Evolutionary conservation across 1,140 invertebrate genomes (phyloP), one percentile per base, ranked within the genome.

Genomic region (Ooceraea biroi): DNA sequence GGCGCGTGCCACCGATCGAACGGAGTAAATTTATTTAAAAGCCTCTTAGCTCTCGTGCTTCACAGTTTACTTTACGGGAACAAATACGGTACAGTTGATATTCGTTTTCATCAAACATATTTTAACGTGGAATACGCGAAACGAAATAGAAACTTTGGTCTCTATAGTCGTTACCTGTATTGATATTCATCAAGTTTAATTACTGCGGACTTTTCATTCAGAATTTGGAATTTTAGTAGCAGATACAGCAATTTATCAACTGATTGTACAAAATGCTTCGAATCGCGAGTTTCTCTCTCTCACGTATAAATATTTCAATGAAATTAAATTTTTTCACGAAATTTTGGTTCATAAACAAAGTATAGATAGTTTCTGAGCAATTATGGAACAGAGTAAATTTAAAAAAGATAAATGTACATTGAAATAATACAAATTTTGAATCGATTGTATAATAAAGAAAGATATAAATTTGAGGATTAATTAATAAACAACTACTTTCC

Each of bases 21-120:
- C 25, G 11, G 41, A 58, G 8, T 46, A 69, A 57, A 80, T 80
- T 80, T 69, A 80, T 71, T n/a, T 55, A 36, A 69, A 69, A 80
- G 36, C 76, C 73, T 65, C 60, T 77, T 77, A 52, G 27, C n/a
- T n/a, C 19, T 41, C 14, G 22, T 63, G 57, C 17, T 73, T 73
- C 58, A 63, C 14, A 19, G 36, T 7, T 12, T 19, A 41, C 10
- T 14, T 1, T 44, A 60, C 58, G 7, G 10, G 46, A 48, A 50
- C 8, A 19, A n/a, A 36, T 36, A 1, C 25, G 14, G 1, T 14
- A 60, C 12, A 25, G 12, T 63, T 76, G 11, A 36, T 19, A 63
- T 48, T 12, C n/a, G 63, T 76, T 48, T 65, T 63, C 19, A 12
- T 60, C 14, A n/a, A 55, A 72, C 12, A 22, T 14, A 19, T 14